Percentiles rank a stretch among this genome's conserved stretches.
Conservation (phyloP, 2,113 vertebrate species). For the Seriola rivoliana region DNA sequence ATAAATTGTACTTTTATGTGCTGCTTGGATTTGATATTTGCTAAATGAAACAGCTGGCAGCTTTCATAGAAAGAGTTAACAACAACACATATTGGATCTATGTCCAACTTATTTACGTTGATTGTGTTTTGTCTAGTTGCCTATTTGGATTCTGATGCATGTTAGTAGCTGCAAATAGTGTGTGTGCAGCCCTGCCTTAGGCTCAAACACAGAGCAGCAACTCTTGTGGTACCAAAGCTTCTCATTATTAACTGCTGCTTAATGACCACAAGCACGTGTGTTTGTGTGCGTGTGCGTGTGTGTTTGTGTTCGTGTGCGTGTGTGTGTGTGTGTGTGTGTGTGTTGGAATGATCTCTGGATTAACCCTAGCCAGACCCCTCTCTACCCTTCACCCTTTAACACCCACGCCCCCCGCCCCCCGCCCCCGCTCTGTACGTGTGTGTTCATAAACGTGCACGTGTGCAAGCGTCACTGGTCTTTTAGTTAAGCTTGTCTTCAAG, state of each 20-base stretch:
- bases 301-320: not conserved
- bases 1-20: not conserved
- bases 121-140: not conserved
- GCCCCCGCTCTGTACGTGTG: not conserved
- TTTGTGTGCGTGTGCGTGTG: constrained; percentile 27
- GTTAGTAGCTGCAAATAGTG: not conserved
- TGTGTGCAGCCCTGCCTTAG: not conserved
- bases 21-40: not conserved
- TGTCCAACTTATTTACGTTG: not conserved
- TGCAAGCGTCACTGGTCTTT: not conserved
- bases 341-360: constrained; percentile 65
- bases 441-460: not conserved
- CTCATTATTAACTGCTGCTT: constrained; percentile 59
- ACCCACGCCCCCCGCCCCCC: not conserved
- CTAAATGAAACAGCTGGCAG: not conserved
- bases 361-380: constrained; percentile 63
- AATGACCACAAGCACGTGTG: constrained; percentile 4
- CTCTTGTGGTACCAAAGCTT: constrained; percentile 29
- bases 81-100: not conserved
- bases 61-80: too few relatives aligned
- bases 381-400: constrained; percentile 39
- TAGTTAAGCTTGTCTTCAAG: not conserved
- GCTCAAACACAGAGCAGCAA: constrained; percentile 9
- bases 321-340: constrained; percentile 25
- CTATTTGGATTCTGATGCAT: not conserved